Evolutionary conservation across 2,888 invertebrate species (phyloP).

Genomic region (Drosophila neutralis): DNA sequence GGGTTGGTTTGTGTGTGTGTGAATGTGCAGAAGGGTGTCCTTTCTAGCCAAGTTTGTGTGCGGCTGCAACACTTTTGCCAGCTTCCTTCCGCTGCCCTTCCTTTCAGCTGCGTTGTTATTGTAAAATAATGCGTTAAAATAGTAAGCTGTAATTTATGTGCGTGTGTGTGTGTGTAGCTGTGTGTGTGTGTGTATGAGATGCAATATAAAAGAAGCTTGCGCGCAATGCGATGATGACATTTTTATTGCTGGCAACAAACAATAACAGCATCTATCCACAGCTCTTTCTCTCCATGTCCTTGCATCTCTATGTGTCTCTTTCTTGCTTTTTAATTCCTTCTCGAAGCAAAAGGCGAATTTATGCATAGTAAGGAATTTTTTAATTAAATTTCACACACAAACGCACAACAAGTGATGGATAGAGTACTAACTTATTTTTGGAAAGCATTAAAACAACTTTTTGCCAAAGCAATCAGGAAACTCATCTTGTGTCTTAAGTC

Average conservation of each 20-base stretch:
- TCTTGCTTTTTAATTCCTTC: not conserved
- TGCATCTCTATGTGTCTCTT: not conserved
- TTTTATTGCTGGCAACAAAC: conserved; percentile 70
- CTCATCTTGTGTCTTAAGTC: conserved; percentile 37
- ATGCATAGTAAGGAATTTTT: conserved; percentile 76
- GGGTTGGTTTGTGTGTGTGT: conserved; percentile 6
- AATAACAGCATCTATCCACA: conserved; percentile 46
- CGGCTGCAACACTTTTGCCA: conserved; percentile 41
- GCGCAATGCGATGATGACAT: conserved; percentile 63
- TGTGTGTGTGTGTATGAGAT: conserved; percentile 19
- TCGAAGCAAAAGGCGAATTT: conserved; percentile 71
- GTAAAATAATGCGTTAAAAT: conserved; percentile 66
- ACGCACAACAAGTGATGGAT: conserved; percentile 38
- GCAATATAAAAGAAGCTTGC: conserved; percentile 40
- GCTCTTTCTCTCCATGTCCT: conserved; percentile 4
- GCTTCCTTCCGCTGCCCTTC: conserved; percentile 23
- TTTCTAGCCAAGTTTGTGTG: conserved; percentile 17
- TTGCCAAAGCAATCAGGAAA: conserved; percentile 42
- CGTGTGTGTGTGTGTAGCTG: conserved; percentile 1
- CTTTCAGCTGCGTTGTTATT: conserved; percentile 38
- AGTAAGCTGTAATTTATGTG: conserved; percentile 42
- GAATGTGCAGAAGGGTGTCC: not conserved
- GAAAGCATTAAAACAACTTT: conserved; percentile 33
- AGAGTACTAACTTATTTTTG: conserved; percentile 24
- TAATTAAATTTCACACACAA: conserved; percentile 74